Conservation (phyloP, 2,888 invertebrate genomes). For the Eurytoma californica region DNA sequence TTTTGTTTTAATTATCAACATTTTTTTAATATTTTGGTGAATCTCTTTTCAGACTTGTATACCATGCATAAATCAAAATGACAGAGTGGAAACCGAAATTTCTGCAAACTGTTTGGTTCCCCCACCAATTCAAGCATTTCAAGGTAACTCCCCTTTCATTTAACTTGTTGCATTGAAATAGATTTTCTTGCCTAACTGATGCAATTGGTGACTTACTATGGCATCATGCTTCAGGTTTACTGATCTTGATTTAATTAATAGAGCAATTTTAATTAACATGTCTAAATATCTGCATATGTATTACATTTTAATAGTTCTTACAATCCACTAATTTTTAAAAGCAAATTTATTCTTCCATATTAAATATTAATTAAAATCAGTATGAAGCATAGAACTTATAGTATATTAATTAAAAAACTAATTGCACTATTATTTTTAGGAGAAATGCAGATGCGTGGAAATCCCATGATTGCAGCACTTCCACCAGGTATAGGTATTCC, state of each 20-base stretch:
- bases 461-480: conserved; percentile 68
- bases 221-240: conserved; percentile 30
- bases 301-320: background rate
- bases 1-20: background rate
- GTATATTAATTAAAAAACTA: background rate
- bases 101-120: conserved; percentile 68
- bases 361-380: background rate
- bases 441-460: conserved; percentile 69
- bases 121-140: conserved; percentile 70
- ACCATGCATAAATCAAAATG: conserved; percentile 68
- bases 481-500: conserved; percentile 70
- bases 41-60: conserved; percentile 64
- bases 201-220: conserved; percentile 43
- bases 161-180: conserved; percentile 19
- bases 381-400: background rate
- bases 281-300: background rate
- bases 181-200: conserved; percentile 33
- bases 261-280: background rate
- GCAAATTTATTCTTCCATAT: background rate
- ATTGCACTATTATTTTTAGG: conserved; percentile 56
- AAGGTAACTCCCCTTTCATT: conserved; percentile 63
- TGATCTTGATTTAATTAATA: background rate
- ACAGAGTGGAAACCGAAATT: conserved; percentile 69
- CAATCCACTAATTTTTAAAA: background rate
- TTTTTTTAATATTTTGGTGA: conserved; percentile 27